These are phyloP conservation scores for Caenorhabditis virilis DNA, from an alignment of 2,888 invertebrate genomes.

Conservation along the genomic window DNA sequence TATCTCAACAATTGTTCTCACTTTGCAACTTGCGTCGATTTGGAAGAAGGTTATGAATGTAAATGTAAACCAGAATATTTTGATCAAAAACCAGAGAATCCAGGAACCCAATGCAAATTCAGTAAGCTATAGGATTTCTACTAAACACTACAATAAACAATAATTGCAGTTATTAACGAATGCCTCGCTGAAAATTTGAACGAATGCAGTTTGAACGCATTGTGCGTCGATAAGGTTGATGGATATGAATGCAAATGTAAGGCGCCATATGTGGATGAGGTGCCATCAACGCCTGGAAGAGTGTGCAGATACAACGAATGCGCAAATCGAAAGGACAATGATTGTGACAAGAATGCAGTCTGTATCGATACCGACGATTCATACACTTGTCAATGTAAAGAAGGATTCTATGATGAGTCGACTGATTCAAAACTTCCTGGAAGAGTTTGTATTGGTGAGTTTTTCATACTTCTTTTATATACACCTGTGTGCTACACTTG, in stretches of 20 bases:
- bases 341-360: constrained; percentile 61
- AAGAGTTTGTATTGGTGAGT: constrained; percentile 56
- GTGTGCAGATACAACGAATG: constrained; percentile 58
- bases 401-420: constrained; percentile 60
- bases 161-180: constrained; percentile 56
- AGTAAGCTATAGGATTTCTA: constrained; percentile 36
- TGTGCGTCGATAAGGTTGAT: constrained; percentile 64
- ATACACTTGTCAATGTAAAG: constrained; percentile 61
- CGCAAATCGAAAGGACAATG: constrained; percentile 44
- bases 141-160: neutral
- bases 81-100: constrained; percentile 52
- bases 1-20: constrained; percentile 63
- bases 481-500: too few species aligned
- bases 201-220: constrained; percentile 61
- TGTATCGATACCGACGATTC: constrained; percentile 67
- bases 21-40: constrained; percentile 62
- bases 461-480: too few species aligned
- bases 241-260: constrained; percentile 64
- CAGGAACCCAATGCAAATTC: constrained; percentile 61
- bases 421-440: constrained; percentile 54
- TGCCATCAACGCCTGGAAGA: constrained; percentile 50
- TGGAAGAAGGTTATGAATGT: constrained; percentile 61
- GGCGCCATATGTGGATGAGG: constrained; percentile 45
- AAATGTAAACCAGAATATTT: constrained; percentile 58
- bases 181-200: constrained; percentile 53